A percentile compares a stretch with the other conserved stretches of the same genome.
Conservation (phyloP, 2,797 vertebrate genomes). For the Parauchenoglanis ngamensis region DNA sequence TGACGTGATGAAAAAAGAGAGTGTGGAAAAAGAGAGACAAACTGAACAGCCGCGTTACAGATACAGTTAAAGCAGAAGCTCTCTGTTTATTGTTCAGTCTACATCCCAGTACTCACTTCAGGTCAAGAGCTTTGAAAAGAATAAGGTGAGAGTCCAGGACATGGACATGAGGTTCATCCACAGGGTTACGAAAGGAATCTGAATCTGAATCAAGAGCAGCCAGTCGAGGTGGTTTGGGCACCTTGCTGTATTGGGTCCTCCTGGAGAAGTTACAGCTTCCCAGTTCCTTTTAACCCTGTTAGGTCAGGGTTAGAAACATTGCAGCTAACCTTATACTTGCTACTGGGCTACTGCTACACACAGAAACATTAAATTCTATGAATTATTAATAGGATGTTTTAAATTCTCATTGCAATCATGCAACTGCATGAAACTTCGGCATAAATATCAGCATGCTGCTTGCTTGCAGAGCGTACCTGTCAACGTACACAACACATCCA, state of each 20-base stretch:
- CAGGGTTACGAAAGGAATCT: background rate
- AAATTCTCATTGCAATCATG: background rate
- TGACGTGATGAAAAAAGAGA: background rate
- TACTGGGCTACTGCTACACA: background rate
- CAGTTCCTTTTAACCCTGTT: background rate
- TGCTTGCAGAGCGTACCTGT: background rate
- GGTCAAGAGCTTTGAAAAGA: background rate
- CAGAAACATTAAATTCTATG: background rate
- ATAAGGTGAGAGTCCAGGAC: background rate
- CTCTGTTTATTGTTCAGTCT: background rate
- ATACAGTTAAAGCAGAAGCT: background rate
- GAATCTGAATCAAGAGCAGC: background rate
- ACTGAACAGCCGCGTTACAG: background rate
- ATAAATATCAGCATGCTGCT: background rate
- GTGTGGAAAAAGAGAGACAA: background rate
- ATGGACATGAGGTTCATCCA: background rate
- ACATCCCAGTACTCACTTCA: background rate
- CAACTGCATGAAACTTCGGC: background rate
- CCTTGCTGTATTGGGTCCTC: background rate
- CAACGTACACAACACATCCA: background rate
- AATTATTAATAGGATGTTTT: conserved; percentile 7
- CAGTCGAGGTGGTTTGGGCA: no score
- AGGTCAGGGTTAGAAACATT: background rate
- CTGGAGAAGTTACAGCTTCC: background rate
- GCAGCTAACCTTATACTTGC: background rate